Conservation (phyloP, 2,113 vertebrate genomes). For the Elaphurus davidianus region DNA sequence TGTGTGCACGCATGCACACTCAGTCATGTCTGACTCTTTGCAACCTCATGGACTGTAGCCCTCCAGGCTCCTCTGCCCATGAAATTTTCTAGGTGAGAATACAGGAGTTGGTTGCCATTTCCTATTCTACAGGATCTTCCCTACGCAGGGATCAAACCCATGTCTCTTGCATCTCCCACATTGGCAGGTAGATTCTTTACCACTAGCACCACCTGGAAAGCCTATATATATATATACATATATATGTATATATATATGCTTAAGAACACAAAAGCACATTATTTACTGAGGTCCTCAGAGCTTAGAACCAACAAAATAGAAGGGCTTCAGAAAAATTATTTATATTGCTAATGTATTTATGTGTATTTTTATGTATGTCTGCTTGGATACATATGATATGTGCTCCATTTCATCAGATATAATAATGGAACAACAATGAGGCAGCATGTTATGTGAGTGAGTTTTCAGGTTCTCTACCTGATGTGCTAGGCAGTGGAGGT, state of each 20-base stretch:
- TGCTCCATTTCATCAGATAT: not conserved
- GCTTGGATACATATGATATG: not conserved
- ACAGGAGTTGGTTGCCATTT: not conserved
- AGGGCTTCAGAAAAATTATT: not conserved
- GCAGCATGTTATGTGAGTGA: not conserved
- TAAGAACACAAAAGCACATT: not conserved
- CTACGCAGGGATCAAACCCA: not conserved
- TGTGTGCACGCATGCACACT: fast-evolving
- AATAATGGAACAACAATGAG: not conserved
- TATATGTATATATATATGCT: not conserved
- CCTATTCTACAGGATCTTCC: not conserved
- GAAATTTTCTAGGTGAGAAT: not conserved
- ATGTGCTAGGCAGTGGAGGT: not conserved
- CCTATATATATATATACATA: not conserved
- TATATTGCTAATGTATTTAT: not conserved
- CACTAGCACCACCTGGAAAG: not conserved
- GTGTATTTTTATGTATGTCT: not conserved
- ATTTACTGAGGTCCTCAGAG: not conserved
- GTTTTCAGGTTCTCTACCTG: not conserved
- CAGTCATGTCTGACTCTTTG: not conserved
- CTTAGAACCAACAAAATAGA: not conserved
- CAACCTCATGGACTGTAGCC: not conserved
- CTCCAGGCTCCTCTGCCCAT: fast-evolving
- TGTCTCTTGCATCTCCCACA: not conserved
- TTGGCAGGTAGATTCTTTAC: not conserved